A percentile compares a stretch with the other conserved stretches of the same genome.
Evolutionary conservation across 2,888 invertebrate genomes (phyloP).

Genomic region (Sarcophaga variegata): DNA sequence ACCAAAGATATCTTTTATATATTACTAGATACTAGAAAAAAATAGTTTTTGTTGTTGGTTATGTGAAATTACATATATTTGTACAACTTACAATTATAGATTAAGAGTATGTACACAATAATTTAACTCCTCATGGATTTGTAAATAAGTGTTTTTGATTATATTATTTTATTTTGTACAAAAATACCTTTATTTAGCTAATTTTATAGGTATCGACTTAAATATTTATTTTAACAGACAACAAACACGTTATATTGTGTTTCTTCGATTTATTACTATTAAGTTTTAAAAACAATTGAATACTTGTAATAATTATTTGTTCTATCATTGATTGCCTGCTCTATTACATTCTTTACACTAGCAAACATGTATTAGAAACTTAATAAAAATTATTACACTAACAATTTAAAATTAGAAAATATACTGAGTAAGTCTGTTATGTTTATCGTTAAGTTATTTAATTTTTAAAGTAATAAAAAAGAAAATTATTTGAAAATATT

Average conservation of each 20-base stretch:
- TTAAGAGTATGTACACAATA: conserved; percentile 42
- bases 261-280: conserved; percentile 50
- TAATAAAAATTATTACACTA: conserved; percentile 2
- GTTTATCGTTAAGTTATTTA: conserved; percentile 29
- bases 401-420: conserved; percentile 19
- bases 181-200: conserved; percentile 39
- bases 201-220: conserved; percentile 29
- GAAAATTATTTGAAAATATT: background rate
- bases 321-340: conserved; percentile 37
- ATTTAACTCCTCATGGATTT: conserved; percentile 42
- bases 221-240: conserved; percentile 19
- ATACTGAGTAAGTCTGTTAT: conserved; percentile 58
- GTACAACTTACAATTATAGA: background rate
- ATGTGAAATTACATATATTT: conserved; percentile 17
- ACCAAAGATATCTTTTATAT: conserved; percentile 55
- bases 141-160: conserved; percentile 49
- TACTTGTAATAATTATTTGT: conserved; percentile 23
- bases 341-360: conserved; percentile 43
- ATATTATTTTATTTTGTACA: conserved; percentile 22
- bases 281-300: conserved; percentile 53
- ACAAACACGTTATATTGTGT: conserved; percentile 28
- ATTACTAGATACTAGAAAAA: conserved; percentile 1
- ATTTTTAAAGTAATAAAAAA: background rate
- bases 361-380: conserved; percentile 15
- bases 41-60: conserved; percentile 20